Evolutionary conservation across 2,797 vertebrate species (phyloP).

Genomic region (Luscinia luscinia): DNA sequence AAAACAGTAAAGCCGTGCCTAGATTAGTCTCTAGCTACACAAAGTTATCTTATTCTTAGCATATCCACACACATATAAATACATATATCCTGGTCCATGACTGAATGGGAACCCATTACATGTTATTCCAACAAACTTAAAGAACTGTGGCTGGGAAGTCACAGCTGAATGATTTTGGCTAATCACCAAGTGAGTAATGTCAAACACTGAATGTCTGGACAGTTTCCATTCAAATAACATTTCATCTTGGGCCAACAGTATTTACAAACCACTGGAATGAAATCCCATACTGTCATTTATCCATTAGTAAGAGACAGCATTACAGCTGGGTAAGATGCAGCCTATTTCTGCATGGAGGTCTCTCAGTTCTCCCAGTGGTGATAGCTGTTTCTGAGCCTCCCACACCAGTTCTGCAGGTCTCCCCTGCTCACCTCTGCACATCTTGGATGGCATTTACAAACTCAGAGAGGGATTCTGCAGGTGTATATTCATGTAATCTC

Average conservation of each 20-base stretch:
- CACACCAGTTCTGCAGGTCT: neutral
- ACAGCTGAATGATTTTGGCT: constrained; percentile 76
- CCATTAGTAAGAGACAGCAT: neutral
- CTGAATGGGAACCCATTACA: neutral
- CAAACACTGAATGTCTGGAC: constrained; percentile 75
- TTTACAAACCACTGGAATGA: constrained; percentile 60
- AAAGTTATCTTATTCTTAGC: neutral
- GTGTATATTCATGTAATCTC: neutral
- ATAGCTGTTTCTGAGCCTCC: neutral
- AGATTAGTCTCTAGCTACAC: neutral
- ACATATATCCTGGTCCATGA: neutral
- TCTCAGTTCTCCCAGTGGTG: neutral
- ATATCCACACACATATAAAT: neutral
- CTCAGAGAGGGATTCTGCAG: neutral
- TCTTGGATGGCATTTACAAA: neutral
- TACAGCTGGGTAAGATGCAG: neutral
- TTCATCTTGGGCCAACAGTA: constrained; percentile 62
- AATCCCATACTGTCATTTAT: constrained; percentile 42
- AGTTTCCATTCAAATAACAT: constrained; percentile 70
- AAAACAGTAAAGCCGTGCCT: constrained; percentile 19
- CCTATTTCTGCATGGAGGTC: neutral
- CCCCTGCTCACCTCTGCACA: neutral
- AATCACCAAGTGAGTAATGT: constrained; percentile 73
- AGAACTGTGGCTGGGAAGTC: constrained; percentile 38
- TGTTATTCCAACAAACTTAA: constrained; percentile 32